Evolutionary conservation across 2,888 invertebrate species (phyloP), one percentile per base, ranked within the genome.

Genomic region (Machimus rusticus): DNA sequence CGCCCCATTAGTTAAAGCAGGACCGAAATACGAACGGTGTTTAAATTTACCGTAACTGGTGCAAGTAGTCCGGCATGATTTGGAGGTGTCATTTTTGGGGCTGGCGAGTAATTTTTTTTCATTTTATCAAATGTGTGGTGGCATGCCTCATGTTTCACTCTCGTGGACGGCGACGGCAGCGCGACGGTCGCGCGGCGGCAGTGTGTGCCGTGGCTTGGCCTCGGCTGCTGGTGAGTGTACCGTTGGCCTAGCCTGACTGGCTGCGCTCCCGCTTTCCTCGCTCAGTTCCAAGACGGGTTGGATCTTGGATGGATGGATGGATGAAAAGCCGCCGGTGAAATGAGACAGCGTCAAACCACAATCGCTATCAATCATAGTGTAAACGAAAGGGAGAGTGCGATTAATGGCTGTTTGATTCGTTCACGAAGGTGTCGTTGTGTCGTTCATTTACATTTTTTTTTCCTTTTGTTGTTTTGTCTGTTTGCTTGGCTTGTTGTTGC

Each of bases 371-470:
- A 90, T 90, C 89, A 90, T 89, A 87, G 88, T 88, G 89, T 86
- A 89, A 89, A 89, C 86, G 89, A 90, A 90, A 90, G 89, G 89
- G 90, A 90, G 90, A 90, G 90, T 90, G 90, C 89, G 89, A 89
- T 89, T 89, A 86, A 89, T 89, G 89, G 89, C 88, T 88, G 88
- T 89, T 90, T 90, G 90, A 89, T 90, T 90, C 90, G 90, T 87
- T 89, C 77, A 74, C 9, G 77, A 55, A 77, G 74, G 77, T 77
- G 86, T 74, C 66, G 66, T 66, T 66, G 66, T 66, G 66, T 66
- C 28, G 66, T 66, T 66, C 39, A 14, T 74, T 19, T 19, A 0
- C 9, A 6, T 55, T 55, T n/a, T 55, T 19, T 55, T 55, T 55
- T 9, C 55, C n/a, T 34, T 43, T 43, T 43, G 6, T 34, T 39